phyloP scores from a whole-genome alignment of 2,113 vertebrate genomes.

The Bubo bubo region DNA sequence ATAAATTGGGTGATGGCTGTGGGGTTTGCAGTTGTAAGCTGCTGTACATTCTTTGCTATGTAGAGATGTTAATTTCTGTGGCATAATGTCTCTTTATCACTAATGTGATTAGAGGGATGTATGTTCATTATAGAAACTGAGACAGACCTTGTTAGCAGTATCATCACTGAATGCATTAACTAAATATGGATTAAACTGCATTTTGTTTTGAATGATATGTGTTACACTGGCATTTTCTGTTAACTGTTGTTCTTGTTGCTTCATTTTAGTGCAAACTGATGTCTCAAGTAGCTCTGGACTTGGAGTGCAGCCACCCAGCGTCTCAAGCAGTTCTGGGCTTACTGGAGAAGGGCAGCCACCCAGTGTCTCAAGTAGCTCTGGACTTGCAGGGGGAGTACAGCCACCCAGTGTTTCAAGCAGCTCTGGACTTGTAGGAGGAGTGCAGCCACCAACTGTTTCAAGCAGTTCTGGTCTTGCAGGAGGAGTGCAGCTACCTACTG shows the following conservation, averaged over 20 bases:
- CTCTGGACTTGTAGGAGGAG: constrained; percentile 70
- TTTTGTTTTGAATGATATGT: background rate
- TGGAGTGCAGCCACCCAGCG: constrained; percentile 82
- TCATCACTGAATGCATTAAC: background rate
- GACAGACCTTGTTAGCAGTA: background rate
- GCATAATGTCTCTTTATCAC: background rate
- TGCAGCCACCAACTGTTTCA: constrained; percentile 72
- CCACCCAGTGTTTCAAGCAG: constrained; percentile 73
- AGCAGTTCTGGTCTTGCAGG: constrained; percentile 74
- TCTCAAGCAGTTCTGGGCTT: constrained; percentile 73
- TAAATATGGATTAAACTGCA: background rate
- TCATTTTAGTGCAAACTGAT: constrained; percentile 86
- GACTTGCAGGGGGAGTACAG: constrained; percentile 86
- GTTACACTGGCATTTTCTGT: background rate
- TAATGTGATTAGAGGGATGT: background rate
- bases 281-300: constrained; percentile 81
- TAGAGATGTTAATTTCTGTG: background rate
- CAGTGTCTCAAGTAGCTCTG: constrained; percentile 73
- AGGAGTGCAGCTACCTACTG: constrained; percentile 74
- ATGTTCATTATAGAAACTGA: background rate
- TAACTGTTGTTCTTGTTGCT: constrained; percentile 31
- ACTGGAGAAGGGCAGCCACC: constrained; percentile 70
- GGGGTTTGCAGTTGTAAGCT: background rate
- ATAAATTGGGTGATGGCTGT: background rate
- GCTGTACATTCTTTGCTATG: background rate